Evolutionary conservation across 2,888 invertebrate species (phyloP).

Genomic region (Liopterus haemorrhoidalis): DNA sequence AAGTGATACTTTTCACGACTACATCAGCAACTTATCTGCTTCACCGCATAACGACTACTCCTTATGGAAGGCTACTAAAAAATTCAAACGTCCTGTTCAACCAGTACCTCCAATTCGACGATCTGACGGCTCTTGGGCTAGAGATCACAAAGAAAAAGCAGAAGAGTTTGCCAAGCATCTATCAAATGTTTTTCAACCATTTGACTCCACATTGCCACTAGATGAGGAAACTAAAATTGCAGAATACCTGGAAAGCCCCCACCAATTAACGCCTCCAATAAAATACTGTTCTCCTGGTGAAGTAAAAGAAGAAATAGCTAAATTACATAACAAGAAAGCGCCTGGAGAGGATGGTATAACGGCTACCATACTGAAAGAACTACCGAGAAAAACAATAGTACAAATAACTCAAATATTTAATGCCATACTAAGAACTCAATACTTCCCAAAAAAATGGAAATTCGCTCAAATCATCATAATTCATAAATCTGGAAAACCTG

Average conservation of each 20-base stretch:
- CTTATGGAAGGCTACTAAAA: constrained; percentile 21
- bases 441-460: constrained; percentile 33
- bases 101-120: constrained; percentile 19
- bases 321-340: constrained; percentile 16
- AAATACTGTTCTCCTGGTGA: constrained; percentile 11
- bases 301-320: constrained; percentile 11
- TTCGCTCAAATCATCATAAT: constrained; percentile 21
- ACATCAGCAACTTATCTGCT: constrained; percentile 9
- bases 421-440: constrained; percentile 25
- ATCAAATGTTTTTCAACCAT: constrained; percentile 19
- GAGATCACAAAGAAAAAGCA: constrained; percentile 25
- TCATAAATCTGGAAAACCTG: constrained; percentile 12
- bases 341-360: constrained; percentile 26
- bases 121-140: constrained; percentile 18
- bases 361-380: constrained; percentile 27
- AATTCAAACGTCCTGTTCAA: constrained; percentile 2
- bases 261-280: constrained; percentile 16
- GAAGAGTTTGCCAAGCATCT: constrained; percentile 17
- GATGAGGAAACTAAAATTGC: constrained; percentile 12
- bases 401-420: constrained; percentile 30
- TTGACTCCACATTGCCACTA: constrained; percentile 3
- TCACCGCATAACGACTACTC: constrained; percentile 16
- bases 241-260: constrained; percentile 15
- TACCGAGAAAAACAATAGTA: constrained; percentile 26
- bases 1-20: constrained; percentile 1